Base-by-base conservation (phyloP, 2,797 vertebrate species). In the Danio tinwini region DNA sequence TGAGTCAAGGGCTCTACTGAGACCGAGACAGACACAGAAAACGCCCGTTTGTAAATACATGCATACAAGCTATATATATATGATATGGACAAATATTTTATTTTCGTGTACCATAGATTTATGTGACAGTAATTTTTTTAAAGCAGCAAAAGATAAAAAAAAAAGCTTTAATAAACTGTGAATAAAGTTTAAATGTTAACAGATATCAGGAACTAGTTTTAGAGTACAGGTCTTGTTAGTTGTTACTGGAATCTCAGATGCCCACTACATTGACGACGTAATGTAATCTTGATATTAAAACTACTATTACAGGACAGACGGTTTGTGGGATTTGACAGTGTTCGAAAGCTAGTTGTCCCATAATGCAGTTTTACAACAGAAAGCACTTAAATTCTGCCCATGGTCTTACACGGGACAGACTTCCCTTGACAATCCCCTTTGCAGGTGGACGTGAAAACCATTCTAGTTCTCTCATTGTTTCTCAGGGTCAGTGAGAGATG, bases 351-450 rank as follows among this genome's bases (percentile, higher is more conserved):
- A 73, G 55, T 75, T 77, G 78, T 76, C 56, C 59, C 78, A 67
- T 87, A 88, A 86, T 86, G 88, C 86, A 86, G 63, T 88, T 80
- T 89, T 92, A 90, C 89, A 92, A 92, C 90, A 92, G 86, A 93
- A 92, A 96, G 95, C 95, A 95, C 95, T 96, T 96, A 93, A 86
- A 89, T 81, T 85, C 91, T 91, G 89, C 91, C 91, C 91, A 82
- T 82, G 84, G 83, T 90, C 90, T 92, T 88, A 88, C 76, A 83
- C 89, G 87, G 90, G 88, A 91, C 89, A 92, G 90, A 89, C 85
- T 89, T 91, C 89, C 68, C 88, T 85, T 91, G 96, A 98, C 97
- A 98, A 97, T 98, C 96, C 90, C 92, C 90, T 92, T 89, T 91
- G 88, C 91, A 90, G 93, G 91, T 93, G 92, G 93, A 70, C 13